These are phyloP conservation scores for Lasioglossum albipes DNA, from an alignment of 1,140 invertebrate species.

Conservation along the genomic window DNA sequence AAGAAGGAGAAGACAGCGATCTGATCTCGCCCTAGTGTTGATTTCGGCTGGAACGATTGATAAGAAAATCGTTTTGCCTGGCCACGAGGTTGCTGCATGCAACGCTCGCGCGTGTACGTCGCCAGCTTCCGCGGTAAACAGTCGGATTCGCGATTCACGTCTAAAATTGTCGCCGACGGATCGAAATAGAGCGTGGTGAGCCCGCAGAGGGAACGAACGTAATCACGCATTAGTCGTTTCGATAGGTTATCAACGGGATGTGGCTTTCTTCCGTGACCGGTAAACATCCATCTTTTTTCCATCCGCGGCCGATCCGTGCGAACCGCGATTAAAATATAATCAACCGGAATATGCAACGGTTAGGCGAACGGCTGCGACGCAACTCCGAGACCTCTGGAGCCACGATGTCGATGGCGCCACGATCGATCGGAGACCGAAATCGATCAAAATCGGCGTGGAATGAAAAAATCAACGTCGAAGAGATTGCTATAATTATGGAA, in stretches of 20 bases:
- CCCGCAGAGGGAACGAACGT: not conserved
- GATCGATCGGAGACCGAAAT: too few species aligned
- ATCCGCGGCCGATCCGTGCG: too few species aligned
- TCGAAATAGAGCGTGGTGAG: not conserved
- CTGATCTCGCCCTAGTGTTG: not conserved
- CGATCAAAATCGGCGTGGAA: too few species aligned
- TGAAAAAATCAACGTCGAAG: too few species aligned
- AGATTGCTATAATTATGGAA: too few species aligned
- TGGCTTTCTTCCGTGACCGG: not conserved
- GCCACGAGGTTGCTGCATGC: conserved; percentile 9
- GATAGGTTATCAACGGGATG: conserved; percentile 11
- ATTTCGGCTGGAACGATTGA: not conserved
- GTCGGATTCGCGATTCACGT: not conserved
- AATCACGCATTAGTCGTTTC: not conserved
- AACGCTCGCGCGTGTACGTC: not conserved
- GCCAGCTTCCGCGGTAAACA: not conserved
- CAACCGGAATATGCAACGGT: too few species aligned
- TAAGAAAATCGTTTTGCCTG: not conserved
- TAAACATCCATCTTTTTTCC: conserved; percentile 1
- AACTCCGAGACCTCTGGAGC: not conserved
- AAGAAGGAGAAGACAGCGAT: not conserved
- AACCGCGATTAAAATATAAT: too few species aligned
- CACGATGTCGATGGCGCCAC: not conserved
- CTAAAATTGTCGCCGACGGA: not conserved
- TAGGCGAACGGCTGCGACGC: not conserved